Conservation (phyloP, 2,113 vertebrate species). For the Sylvilagus bachmani region DNA sequence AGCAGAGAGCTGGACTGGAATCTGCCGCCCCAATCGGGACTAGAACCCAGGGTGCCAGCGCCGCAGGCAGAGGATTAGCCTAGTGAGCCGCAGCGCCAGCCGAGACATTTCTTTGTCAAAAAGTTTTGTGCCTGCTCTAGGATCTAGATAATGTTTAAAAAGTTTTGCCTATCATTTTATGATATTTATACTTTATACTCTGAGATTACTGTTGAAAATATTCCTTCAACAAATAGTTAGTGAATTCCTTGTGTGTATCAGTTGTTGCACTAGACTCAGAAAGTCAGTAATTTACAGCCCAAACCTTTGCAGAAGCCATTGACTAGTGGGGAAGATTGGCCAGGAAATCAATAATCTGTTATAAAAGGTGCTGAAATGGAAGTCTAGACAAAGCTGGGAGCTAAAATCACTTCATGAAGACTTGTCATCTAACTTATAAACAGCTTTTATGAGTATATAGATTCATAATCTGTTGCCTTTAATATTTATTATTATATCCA, state of each 20-base stretch:
- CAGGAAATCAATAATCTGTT: constrained; percentile 52
- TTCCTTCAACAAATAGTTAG: constrained; percentile 56
- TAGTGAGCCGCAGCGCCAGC: no score
- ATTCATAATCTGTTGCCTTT: not conserved
- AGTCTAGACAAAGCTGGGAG: not conserved
- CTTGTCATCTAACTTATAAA: constrained; percentile 23
- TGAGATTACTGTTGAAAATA: constrained; percentile 29
- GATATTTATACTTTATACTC: constrained; percentile 18
- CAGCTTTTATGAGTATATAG: not conserved
- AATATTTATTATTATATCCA: not conserved
- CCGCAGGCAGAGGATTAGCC: no score
- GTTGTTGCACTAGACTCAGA: constrained; percentile 44
- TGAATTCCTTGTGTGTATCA: not conserved
- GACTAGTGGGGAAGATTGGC: not conserved
- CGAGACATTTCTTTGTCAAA: not conserved
- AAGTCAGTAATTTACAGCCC: not conserved
- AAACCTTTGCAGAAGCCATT: constrained; percentile 3
- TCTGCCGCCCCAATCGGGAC: no score
- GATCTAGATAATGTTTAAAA: not conserved
- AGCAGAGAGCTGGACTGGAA: no score
- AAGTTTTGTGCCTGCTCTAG: not conserved
- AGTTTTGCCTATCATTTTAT: constrained; percentile 51
- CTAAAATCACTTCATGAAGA: constrained; percentile 23
- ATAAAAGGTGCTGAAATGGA: constrained; percentile 36
- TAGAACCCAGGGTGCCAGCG: no score